phyloP scores from a whole-genome alignment of 2,113 vertebrate genomes.

The Pachypanchax playfairii region DNA sequence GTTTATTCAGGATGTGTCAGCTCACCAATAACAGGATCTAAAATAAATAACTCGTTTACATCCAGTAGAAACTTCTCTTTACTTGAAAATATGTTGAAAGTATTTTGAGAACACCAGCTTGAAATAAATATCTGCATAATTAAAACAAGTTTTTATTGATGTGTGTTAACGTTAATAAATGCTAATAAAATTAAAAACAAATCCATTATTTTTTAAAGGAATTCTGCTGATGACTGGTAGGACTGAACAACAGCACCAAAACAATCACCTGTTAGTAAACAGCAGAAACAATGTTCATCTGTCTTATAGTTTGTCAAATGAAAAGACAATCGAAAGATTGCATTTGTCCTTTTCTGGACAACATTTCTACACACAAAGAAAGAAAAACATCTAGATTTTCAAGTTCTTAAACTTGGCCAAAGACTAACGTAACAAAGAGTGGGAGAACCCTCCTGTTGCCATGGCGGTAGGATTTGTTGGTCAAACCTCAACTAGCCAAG shows the following conservation, averaged over 20 bases:
- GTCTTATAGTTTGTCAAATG: background rate
- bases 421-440: background rate
- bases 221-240: too few species aligned
- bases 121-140: too few species aligned
- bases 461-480: constrained; percentile 2
- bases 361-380: background rate
- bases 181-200: too few species aligned
- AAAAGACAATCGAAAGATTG: background rate
- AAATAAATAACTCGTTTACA: background rate
- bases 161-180: too few species aligned
- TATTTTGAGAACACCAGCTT: too few species aligned
- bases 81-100: too few species aligned
- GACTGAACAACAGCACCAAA: too few species aligned
- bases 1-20: constrained; percentile 8
- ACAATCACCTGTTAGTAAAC: background rate
- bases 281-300: background rate
- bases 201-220: too few species aligned
- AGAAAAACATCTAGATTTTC: background rate
- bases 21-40: background rate
- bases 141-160: too few species aligned
- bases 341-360: background rate
- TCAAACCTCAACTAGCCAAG: constrained; percentile 17
- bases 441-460: constrained; percentile 9
- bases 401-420: background rate
- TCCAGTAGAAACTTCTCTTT: too few species aligned